A percentile compares a stretch with the other conserved stretches of the same genome.
Evolutionary conservation across 2,113 vertebrate species (phyloP).

Genomic region (Bos javanicus): DNA sequence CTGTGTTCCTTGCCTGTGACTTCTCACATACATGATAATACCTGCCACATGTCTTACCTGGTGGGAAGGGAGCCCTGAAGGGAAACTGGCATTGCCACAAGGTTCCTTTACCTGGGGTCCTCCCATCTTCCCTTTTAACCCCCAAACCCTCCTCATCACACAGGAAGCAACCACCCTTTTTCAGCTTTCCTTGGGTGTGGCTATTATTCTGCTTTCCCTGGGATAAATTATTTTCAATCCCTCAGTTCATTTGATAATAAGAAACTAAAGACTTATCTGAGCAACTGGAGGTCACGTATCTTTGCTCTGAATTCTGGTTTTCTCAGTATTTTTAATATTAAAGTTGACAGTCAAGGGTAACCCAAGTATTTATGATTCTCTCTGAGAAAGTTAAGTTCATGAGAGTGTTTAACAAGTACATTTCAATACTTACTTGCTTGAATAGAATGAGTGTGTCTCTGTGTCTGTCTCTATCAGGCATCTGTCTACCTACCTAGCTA

Average conservation of each 20-base stretch:
- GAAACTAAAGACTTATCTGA: background rate
- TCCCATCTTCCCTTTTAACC: background rate
- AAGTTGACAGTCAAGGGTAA: background rate
- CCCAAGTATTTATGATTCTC: background rate
- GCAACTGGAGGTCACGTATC: background rate
- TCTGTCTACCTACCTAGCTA: background rate
- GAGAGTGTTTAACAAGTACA: background rate
- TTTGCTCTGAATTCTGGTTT: background rate
- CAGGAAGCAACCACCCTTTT: background rate
- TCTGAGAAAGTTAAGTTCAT: background rate
- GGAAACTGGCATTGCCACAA: background rate
- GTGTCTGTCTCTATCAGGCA: background rate
- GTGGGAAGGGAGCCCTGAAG: background rate
- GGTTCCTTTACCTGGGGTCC: background rate
- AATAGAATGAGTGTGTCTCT: background rate
- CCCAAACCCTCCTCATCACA: background rate
- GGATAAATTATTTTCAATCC: background rate
- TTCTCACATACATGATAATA: fast-evolving
- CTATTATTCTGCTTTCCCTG: background rate
- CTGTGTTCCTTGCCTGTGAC: background rate
- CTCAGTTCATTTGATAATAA: background rate
- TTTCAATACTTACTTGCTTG: background rate
- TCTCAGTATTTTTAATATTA: background rate
- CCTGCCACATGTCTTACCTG: fast-evolving
- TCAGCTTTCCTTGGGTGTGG: background rate